A percentile compares a stretch with the other conserved stretches of the same genome.
Evolutionary conservation across 2,113 vertebrate genomes (phyloP).

Genomic region (Meles meles): DNA sequence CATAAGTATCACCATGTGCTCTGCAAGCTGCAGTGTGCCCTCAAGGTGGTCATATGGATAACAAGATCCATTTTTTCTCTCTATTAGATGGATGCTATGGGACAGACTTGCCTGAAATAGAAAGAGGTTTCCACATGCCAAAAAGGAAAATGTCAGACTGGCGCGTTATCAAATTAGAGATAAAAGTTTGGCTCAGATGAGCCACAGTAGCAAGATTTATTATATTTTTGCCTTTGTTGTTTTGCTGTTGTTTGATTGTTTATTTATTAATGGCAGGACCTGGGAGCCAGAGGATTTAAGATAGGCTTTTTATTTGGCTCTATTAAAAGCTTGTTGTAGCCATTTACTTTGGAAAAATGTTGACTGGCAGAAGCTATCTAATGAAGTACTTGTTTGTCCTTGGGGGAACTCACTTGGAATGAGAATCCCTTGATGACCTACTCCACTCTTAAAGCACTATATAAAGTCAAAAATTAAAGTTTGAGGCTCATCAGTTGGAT

Average conservation of each 20-base stretch:
- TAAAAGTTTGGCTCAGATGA: not conserved
- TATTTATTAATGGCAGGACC: not conserved
- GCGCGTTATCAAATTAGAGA: not conserved
- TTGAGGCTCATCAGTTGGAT: not conserved
- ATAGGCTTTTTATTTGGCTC: not conserved
- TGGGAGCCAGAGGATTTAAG: not conserved
- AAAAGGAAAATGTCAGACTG: not conserved
- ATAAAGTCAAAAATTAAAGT: not conserved
- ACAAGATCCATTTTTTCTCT: conserved; percentile 26
- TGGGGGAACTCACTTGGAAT: not conserved
- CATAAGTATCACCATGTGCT: conserved; percentile 53
- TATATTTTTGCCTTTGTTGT: not conserved
- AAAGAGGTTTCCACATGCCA: conserved; percentile 4
- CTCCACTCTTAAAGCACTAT: not conserved
- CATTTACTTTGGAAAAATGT: not conserved
- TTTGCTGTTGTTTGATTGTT: not conserved
- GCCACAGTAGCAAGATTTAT: not conserved
- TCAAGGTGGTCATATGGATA: conserved; percentile 48
- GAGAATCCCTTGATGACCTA: not conserved
- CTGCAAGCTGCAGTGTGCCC: conserved; percentile 32
- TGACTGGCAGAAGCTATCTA: not conserved
- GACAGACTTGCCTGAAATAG: conserved; percentile 29
- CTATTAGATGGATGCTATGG: not conserved
- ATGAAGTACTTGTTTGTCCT: not conserved
- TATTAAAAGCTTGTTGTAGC: not conserved